phyloP scores from a whole-genome alignment of 2,113 vertebrate species.

The Psettodes erumei region DNA sequence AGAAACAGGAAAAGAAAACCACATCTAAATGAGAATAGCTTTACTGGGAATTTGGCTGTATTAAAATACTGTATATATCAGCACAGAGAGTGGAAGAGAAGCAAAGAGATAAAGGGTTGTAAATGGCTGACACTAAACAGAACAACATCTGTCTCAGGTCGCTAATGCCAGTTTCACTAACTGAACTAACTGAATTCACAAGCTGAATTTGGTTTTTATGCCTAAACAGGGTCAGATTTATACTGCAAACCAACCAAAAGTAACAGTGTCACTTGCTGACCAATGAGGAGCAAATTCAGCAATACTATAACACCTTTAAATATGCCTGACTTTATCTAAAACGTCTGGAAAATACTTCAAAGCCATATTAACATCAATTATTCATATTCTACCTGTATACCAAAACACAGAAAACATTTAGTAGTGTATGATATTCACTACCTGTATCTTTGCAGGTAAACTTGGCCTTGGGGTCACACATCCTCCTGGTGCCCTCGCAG shows the following conservation, averaged over 20 bases:
- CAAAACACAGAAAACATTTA: not conserved
- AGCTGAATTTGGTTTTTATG: constrained; percentile 20
- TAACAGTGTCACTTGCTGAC: not conserved
- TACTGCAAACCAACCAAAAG: not conserved
- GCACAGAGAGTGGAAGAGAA: no score
- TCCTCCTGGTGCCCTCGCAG: constrained; percentile 90
- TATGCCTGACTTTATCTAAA: not conserved
- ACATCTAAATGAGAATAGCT: no score
- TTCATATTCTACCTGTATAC: not conserved
- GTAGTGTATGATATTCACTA: constrained; percentile 58
- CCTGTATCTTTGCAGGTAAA: constrained; percentile 95
- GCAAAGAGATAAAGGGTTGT: no score
- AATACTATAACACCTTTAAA: not conserved
- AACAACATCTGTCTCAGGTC: not conserved
- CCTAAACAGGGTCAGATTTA: not conserved
- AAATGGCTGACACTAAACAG: no score
- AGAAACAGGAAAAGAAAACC: no score
- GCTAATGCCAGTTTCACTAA: constrained; percentile 32
- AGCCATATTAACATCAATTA: not conserved
- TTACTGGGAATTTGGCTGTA: no score
- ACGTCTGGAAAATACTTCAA: not conserved
- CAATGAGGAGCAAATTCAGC: not conserved
- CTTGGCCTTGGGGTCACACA: constrained; percentile 93
- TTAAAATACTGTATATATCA: no score
- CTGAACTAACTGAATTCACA: constrained; percentile 21